These are phyloP conservation scores for Cyrtonyx montezumae DNA, from an alignment of 2,113 vertebrate species.

Conservation along the genomic window DNA sequence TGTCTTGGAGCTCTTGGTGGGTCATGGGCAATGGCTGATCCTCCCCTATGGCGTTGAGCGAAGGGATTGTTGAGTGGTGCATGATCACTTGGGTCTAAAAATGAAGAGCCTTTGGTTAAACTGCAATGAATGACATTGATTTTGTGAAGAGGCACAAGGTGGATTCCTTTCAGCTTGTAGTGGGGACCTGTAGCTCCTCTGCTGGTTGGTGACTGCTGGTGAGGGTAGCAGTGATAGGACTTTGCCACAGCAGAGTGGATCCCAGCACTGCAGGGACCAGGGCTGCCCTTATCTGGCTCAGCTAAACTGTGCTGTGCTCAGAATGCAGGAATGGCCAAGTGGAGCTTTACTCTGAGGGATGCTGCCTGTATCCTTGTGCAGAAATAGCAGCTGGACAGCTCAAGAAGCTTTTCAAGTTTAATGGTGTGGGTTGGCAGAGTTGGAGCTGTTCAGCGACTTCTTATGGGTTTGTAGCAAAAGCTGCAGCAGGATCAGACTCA, in stretches of 20 bases:
- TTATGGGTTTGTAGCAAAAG: neutral
- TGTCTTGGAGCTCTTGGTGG: neutral
- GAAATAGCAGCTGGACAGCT: neutral
- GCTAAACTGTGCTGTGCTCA: neutral
- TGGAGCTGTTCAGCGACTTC: neutral
- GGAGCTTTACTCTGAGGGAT: neutral
- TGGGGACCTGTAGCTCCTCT: neutral
- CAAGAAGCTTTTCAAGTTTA: neutral
- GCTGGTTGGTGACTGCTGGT: neutral
- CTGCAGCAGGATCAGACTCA: neutral
- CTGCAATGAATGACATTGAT: neutral
- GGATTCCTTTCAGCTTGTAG: neutral
- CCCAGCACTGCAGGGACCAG: neutral
- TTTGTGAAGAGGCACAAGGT: neutral
- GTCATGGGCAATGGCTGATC: too few relatives aligned
- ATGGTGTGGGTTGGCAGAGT: neutral
- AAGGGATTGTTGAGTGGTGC: neutral
- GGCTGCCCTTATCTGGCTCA: neutral
- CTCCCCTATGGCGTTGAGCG: neutral
- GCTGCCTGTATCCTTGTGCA: neutral
- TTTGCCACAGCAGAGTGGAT: neutral
- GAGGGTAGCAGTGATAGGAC: neutral
- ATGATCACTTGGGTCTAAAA: neutral
- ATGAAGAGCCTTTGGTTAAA: neutral
- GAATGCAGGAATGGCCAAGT: slow-evolving; percentile 18